Evolutionary conservation across 2,888 invertebrate species (phyloP), one percentile per base, ranked within the genome.

Genomic region (Melieria picta): DNA sequence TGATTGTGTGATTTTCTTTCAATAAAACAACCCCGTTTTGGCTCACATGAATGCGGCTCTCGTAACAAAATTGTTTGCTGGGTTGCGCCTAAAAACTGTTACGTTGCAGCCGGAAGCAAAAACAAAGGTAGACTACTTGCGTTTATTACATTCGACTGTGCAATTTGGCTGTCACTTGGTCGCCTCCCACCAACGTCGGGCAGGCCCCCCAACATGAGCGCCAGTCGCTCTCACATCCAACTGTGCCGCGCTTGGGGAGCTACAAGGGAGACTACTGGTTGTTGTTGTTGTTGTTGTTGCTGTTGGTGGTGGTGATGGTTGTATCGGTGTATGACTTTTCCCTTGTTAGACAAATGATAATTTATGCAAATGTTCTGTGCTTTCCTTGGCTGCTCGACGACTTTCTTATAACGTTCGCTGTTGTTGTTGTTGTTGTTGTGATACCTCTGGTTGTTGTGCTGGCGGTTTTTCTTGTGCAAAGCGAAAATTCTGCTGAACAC

Each of bases 321-420:
- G 30, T 30, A 30, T 30, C 30, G 30, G 30, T 30, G 30, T 60
- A 72, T 77, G 75, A 72, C 67, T 72, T 63, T 64, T 63, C 55
- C 67, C 71, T 77, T 78, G 80, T 77, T 80, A 79, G 79, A 78
- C 80, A 83, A 83, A 83, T 81, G 81, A 82, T 83, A 83, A 83
- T 83, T 83, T 83, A 83, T 83, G 84, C 80, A 83, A 83, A 83
- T 83, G 80, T 79, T 30, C 80, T 79, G 75, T 75, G 73, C 74
- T 68, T 58, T 65, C 56, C 58, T 48, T 62, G 64, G 58, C 30
- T 56, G 67, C 65, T 73, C 50, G 4, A 42, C 30, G 45, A 10
- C 48, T 52, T 16, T 30, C 58, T 72, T 65, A 42, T 58, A 45
- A 30, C 30, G 47, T 57, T 63, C 13, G 56, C 10, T 45, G 45